Evolutionary conservation across 53 echinoderm and acorn worm species (phyloP).

Genomic region (Arbacia lixula): DNA sequence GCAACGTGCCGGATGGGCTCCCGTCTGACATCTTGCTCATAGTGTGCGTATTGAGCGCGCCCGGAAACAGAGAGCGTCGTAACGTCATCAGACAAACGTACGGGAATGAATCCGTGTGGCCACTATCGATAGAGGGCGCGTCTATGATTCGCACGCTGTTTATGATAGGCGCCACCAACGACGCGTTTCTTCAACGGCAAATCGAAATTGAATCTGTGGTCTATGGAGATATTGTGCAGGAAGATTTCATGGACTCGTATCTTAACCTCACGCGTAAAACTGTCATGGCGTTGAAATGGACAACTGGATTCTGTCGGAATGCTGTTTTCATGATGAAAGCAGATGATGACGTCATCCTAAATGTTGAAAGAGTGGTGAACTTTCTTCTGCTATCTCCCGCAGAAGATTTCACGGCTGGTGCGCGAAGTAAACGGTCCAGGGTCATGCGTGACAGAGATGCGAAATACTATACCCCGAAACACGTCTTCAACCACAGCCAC

Average conservation of each 20-base stretch:
- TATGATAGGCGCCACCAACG: slow-evolving; percentile 33
- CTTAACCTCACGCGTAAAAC: slow-evolving; percentile 78
- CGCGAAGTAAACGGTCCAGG: slow-evolving; percentile 27
- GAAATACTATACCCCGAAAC: slow-evolving; percentile 70
- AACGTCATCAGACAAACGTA: slow-evolving; percentile 21
- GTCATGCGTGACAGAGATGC: slow-evolving; percentile 48
- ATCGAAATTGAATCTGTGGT: slow-evolving; percentile 49
- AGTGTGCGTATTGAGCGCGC: slow-evolving; percentile 4
- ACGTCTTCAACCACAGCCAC: slow-evolving; percentile 44
- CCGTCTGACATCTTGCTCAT: slow-evolving; percentile 14
- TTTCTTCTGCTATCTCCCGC: slow-evolving; percentile 43
- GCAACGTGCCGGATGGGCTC: not conserved
- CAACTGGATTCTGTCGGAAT: slow-evolving; percentile 60
- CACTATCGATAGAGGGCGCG: slow-evolving; percentile 4
- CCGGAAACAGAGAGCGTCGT: slow-evolving; percentile 4
- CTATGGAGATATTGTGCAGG: slow-evolving; percentile 75
- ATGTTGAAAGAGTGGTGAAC: slow-evolving; percentile 49
- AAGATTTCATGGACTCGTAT: slow-evolving; percentile 71
- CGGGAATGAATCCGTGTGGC: slow-evolving; percentile 27
- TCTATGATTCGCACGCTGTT: slow-evolving; percentile 21
- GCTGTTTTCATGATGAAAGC: slow-evolving; percentile 72
- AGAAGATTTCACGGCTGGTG: slow-evolving; percentile 53
- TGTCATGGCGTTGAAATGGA: slow-evolving; percentile 74
- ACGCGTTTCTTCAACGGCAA: slow-evolving; percentile 10
- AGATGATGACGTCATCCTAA: slow-evolving; percentile 77